These are phyloP conservation scores for Drosophila malerkotliana DNA, from an alignment of 1,140 invertebrate species.

Conservation along the genomic window DNA sequence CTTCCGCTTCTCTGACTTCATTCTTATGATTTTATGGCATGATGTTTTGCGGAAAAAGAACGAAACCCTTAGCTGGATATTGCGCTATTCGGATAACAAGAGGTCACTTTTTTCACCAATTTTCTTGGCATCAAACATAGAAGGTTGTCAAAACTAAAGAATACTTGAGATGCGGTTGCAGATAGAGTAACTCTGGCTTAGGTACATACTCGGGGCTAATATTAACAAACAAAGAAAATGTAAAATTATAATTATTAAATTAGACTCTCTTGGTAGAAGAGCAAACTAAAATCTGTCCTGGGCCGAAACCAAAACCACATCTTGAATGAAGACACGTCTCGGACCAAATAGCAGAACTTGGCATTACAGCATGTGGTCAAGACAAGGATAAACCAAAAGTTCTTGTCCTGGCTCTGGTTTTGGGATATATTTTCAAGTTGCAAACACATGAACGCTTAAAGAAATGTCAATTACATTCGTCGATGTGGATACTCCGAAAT, in stretches of 20 bases:
- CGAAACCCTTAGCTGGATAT: background rate
- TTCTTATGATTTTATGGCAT: constrained; percentile 51
- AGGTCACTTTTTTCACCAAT: constrained; percentile 31
- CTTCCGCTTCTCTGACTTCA: constrained; percentile 8
- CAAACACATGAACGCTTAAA: constrained; percentile 39
- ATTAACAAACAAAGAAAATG: background rate
- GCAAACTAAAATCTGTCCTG: too few relatives aligned
- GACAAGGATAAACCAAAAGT: constrained; percentile 25
- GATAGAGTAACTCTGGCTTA: constrained; percentile 18
- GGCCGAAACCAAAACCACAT: background rate
- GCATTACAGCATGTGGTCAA: constrained; percentile 12
- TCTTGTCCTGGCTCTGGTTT: constrained; percentile 34
- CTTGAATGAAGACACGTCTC: constrained; percentile 23
- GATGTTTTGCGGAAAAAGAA: constrained; percentile 9
- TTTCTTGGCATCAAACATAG: background rate
- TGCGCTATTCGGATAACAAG: constrained; percentile 18
- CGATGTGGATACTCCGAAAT: constrained; percentile 45
- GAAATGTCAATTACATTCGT: constrained; percentile 65
- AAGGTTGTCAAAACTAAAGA: background rate
- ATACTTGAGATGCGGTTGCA: constrained; percentile 6
- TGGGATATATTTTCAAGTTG: constrained; percentile 34
- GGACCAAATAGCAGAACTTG: background rate
- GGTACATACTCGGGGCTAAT: constrained; percentile 8
- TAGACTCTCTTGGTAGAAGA: background rate
- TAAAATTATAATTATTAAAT: too few relatives aligned